Evolutionary conservation across 2,888 invertebrate species (phyloP), one percentile per base, ranked within the genome.

Genomic region (Liopterus haemorrhoidalis): DNA sequence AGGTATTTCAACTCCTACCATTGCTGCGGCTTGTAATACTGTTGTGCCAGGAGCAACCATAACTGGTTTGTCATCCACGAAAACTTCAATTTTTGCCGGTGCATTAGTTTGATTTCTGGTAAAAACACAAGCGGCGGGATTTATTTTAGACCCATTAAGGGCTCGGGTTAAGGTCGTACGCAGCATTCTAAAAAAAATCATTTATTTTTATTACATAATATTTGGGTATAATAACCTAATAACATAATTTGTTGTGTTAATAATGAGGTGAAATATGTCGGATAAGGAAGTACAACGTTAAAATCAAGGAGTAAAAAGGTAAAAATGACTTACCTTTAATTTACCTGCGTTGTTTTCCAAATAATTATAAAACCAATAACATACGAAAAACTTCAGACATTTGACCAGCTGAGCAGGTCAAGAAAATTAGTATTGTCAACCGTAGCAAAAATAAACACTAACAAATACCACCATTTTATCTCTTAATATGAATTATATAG

Each of bases 1-100:
- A 2, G 99, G 99, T 54, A 99, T 99, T 72, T 99, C 97, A 31
- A 99, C 86, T 9, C 99, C 99, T 53, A 86, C 81, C 70, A 85
- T 75, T 1, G 95, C 94, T 42, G 95, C 96, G 55, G 93, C 99
- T 91, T 95, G 69, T 49, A 99, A 72, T 16, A 99, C 92, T 31
- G 99, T 99, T 20, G 95, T 95, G 41, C 97, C 97, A 18, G 97
- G 96, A 31, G 85, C 82, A 24, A 97, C 97, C 62, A 85, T 72
- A 1, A 99, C 94, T 51, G 88, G 84, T 66, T 92, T 87, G 67
- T 95, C 97, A 75, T 99, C 94, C 59, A 99, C 87, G 70, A 96
- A 99, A 33, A 99, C 86, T 74, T 97, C 96, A 30, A 96, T 78
- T 62, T 86, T 83, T 51, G 89, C 83, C 4, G 67, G 66, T 49